Conservation (phyloP, 92 coral and sea anemone genomes). For the Palythoa grandiflora region DNA sequence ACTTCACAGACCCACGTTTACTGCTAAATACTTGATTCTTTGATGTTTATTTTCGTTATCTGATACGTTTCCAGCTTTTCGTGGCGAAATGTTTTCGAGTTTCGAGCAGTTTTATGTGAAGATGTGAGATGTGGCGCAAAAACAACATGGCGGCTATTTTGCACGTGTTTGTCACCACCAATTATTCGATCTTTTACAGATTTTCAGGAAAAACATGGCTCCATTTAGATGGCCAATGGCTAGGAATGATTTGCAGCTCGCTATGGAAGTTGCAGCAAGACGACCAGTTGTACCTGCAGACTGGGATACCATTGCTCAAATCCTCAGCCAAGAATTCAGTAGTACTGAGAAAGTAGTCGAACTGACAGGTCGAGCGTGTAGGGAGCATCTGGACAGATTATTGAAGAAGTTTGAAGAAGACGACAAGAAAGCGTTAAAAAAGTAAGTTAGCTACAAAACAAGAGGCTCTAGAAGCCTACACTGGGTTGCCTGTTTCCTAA, state of each 20-base stretch:
- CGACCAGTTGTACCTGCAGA: neutral
- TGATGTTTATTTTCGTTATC: no score
- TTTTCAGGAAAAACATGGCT: slow-evolving; percentile 46
- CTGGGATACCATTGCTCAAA: slow-evolving; percentile 10
- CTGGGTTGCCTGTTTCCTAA: no score
- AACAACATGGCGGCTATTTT: no score
- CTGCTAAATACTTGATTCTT: no score
- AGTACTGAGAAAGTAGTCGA: slow-evolving; percentile 15
- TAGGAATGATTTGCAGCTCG: slow-evolving; percentile 8
- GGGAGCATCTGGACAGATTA: slow-evolving; percentile 12
- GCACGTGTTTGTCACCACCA: neutral
- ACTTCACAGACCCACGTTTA: no score
- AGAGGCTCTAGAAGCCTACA: no score
- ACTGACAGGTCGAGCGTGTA: slow-evolving; percentile 18
- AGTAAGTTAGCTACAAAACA: neutral
- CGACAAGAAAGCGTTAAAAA: slow-evolving; percentile 14
- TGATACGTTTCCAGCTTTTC: no score
- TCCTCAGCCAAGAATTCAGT: slow-evolving; percentile 9
- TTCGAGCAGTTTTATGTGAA: no score
- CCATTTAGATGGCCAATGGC: slow-evolving; percentile 54
- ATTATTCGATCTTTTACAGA: slow-evolving; percentile 47
- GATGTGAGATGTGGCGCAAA: no score
- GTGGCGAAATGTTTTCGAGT: no score
- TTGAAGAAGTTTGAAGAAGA: slow-evolving; percentile 14
- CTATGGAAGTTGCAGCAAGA: slow-evolving; percentile 13